These are phyloP conservation scores for Verasper variegatus DNA, from an alignment of 2,113 vertebrate species.

Conservation along the genomic window DNA sequence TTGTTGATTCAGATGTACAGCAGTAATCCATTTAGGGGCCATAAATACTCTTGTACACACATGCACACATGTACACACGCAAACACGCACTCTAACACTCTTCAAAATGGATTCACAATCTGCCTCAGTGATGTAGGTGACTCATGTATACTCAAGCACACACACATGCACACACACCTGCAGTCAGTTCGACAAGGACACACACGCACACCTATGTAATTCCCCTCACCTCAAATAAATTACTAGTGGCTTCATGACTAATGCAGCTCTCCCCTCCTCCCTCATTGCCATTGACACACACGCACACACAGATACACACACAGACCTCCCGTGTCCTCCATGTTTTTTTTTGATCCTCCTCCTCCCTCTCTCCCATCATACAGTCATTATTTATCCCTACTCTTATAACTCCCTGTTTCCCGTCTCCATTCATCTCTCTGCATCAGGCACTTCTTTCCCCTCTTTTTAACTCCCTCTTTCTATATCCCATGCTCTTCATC, in stretches of 20 bases:
- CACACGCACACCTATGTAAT: not conserved
- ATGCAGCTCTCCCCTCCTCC: constrained; percentile 49
- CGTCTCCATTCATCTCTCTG: constrained; percentile 54
- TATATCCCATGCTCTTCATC: constrained; percentile 1
- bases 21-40: constrained; percentile 5
- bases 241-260: constrained; percentile 59
- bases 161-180: constrained; percentile 4
- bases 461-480: constrained; percentile 16
- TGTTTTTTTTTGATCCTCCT: constrained; percentile 1
- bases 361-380: constrained; percentile 27
- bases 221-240: constrained; percentile 50
- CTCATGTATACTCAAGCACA: constrained; percentile 7
- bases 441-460: constrained; percentile 12
- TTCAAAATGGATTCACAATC: constrained; percentile 53
- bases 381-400: constrained; percentile 53
- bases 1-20: constrained; percentile 42
- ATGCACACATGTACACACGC: constrained; percentile 28
- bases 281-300: constrained; percentile 17
- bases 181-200: constrained; percentile 2
- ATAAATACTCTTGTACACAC: not conserved
- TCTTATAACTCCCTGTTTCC: constrained; percentile 34
- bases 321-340: not conserved
- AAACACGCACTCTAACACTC: constrained; percentile 24
- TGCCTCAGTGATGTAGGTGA: constrained; percentile 26
- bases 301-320: no score